Base-by-base conservation (phyloP, 2,888 invertebrate genomes). In the Alloscopus bannaensis region DNA sequence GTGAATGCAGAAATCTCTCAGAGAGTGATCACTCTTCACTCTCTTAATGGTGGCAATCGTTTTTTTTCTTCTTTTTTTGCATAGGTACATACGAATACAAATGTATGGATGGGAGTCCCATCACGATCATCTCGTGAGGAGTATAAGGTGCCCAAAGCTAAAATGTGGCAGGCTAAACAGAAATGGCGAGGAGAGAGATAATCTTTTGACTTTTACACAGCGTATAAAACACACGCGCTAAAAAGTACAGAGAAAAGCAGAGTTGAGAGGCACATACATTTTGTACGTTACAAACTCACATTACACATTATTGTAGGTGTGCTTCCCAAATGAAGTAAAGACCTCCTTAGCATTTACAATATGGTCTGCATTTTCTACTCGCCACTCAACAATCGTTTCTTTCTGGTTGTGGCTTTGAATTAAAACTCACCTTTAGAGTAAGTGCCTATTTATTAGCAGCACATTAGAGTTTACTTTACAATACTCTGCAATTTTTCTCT, bases 391-490 rank as follows among this genome's bases (percentile, higher is more conserved):
- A 18, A 13, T 50, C 6, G 50, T n/a, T 50, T 50, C 40, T 24
- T 31, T 31, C 40, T 50, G 28, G 50, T 79, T 79, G 68, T 73
- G 60, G 68, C 68, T 73, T 68, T 68, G 69, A 73, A 60, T 62
- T 73, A 73, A 6, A 79, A 70, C 78, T 66, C 59, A 79, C 72
- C 71, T 72, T n/a, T n/a, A n/a, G n/a, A n/a, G n/a, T 72, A 72
- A 73, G 45, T 36, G 36, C 62, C 62, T 45, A 73, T 68, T 72
- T 79, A 72, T 79, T 72, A 79, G 72, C 72, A 55, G 65, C 60
- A 24, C 57, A 60, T 36, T 60, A 40, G 6, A 52, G 59, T 70
- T 24, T 40, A 55, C 40, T 29, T 36, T 31, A 18, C 45, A 29
- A 65, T 64, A 42, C 57, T 40, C 22, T 64, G 65, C 59, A 45